A percentile compares a stretch with the other conserved stretches of the same genome.
These are phyloP conservation scores for Tapera naevia DNA, from an alignment of 2,797 vertebrate genomes.

Conservation along the genomic window DNA sequence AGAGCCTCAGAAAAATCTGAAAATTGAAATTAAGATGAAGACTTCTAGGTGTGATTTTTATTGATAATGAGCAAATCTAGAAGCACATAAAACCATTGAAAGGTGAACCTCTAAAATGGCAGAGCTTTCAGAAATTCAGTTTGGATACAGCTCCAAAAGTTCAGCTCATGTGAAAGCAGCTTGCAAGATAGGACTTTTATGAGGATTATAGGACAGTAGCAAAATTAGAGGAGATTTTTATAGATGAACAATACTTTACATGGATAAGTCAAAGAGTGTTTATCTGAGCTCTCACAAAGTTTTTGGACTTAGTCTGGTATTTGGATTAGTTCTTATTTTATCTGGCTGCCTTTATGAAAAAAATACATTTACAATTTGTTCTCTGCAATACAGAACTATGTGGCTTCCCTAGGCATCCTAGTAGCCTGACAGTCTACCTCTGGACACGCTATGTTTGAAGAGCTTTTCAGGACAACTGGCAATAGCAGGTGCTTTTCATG, in stretches of 20 bases:
- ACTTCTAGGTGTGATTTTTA: background rate
- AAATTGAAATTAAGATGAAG: background rate
- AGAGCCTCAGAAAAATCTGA: background rate
- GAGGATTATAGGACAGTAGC: background rate
- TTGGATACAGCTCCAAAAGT: background rate
- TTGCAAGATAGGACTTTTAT: background rate
- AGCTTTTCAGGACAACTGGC: background rate
- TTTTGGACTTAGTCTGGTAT: conserved; percentile 11
- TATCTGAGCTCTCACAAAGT: background rate
- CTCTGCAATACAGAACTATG: background rate
- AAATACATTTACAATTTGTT: conserved; percentile 7
- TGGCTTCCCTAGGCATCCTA: background rate
- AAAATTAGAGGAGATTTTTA: background rate
- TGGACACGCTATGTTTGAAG: background rate
- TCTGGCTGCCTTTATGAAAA: conserved; percentile 10
- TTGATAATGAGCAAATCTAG: background rate
- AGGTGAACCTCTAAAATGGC: background rate
- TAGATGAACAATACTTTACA: background rate
- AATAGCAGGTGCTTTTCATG: background rate
- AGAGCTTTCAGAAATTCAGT: background rate
- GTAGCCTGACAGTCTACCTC: background rate
- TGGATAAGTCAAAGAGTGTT: background rate
- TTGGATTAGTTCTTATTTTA: conserved; percentile 37
- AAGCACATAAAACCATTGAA: background rate
- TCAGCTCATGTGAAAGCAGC: background rate